Conservation (phyloP, 2,797 vertebrate genomes). For the Scolopax bukidnonensis region DNA sequence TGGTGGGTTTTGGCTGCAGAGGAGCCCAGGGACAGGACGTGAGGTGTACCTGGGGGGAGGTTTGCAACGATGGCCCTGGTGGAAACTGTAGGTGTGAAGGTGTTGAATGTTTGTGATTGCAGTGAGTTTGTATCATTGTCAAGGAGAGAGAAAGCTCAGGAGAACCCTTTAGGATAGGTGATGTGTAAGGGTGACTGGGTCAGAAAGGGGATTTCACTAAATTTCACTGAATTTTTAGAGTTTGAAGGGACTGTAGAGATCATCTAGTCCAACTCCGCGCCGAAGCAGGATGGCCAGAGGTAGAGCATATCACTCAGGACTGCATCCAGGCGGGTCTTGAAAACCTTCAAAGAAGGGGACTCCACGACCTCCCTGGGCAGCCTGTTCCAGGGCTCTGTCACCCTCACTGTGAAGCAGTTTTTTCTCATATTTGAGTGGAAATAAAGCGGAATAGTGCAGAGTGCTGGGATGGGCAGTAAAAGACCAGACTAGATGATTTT, state of each 20-base stretch:
- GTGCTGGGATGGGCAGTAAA: not conserved
- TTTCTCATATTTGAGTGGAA: too few relatives aligned
- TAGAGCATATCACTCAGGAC: too few relatives aligned
- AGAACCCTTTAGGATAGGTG: not conserved
- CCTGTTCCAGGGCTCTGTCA: too few relatives aligned
- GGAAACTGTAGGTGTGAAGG: not conserved
- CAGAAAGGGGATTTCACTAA: not conserved
- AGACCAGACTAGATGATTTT: not conserved
- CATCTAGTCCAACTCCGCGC: too few relatives aligned
- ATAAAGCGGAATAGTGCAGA: not conserved
- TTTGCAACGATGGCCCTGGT: not conserved
- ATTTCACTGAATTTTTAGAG: too few relatives aligned
- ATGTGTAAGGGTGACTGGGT: not conserved
- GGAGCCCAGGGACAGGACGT: not conserved
- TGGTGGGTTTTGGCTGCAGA: not conserved
- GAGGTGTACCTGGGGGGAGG: not conserved
- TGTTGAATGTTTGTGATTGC: not conserved
- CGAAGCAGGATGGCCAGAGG: too few relatives aligned
- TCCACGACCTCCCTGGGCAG: too few relatives aligned
- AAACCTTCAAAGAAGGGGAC: too few relatives aligned
- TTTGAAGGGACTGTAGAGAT: too few relatives aligned
- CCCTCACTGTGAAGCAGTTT: too few relatives aligned
- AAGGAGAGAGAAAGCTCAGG: not conserved
- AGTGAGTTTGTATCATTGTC: not conserved
- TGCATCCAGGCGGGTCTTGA: too few relatives aligned